phyloP scores from a whole-genome alignment of 2,888 invertebrate genomes.

The Congeria kusceri region DNA sequence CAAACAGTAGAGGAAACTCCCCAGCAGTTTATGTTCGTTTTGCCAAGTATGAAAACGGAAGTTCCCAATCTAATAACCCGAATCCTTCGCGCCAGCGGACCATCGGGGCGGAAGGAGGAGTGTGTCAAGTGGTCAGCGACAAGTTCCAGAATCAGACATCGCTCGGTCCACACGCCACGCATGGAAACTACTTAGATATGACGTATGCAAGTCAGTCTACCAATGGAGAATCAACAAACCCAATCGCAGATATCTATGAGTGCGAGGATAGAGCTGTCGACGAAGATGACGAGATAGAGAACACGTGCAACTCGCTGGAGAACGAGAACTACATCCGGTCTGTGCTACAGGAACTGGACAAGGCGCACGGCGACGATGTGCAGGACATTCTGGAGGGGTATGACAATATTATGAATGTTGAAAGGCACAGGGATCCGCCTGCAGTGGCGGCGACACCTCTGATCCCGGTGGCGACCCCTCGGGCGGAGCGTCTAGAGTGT shows the following conservation, averaged over 20 bases:
- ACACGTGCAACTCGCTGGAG: constrained; percentile 45
- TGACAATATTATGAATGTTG: no score
- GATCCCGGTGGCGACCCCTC: no score
- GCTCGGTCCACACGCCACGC: background rate
- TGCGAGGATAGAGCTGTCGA: constrained; percentile 10
- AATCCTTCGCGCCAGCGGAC: background rate
- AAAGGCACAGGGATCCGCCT: no score
- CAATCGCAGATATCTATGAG: constrained; percentile 30
- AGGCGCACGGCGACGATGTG: no score
- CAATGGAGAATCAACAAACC: constrained; percentile 1
- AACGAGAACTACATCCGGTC: constrained; percentile 43
- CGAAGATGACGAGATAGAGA: constrained; percentile 11
- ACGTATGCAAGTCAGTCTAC: constrained; percentile 18
- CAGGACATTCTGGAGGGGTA: no score
- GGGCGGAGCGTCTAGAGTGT: no score
- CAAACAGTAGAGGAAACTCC: background rate
- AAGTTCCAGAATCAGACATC: background rate
- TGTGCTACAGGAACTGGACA: constrained; percentile 2
- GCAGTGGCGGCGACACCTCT: no score
- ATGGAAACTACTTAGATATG: constrained; percentile 50
- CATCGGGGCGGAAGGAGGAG: background rate
- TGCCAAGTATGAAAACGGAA: constrained; percentile 24
- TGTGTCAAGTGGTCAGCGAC: background rate
- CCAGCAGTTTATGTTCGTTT: constrained; percentile 32
- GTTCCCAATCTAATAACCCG: background rate